Evolutionary conservation across 1,140 invertebrate species (phyloP).

Genomic region (Protaetia brevitarsis): DNA sequence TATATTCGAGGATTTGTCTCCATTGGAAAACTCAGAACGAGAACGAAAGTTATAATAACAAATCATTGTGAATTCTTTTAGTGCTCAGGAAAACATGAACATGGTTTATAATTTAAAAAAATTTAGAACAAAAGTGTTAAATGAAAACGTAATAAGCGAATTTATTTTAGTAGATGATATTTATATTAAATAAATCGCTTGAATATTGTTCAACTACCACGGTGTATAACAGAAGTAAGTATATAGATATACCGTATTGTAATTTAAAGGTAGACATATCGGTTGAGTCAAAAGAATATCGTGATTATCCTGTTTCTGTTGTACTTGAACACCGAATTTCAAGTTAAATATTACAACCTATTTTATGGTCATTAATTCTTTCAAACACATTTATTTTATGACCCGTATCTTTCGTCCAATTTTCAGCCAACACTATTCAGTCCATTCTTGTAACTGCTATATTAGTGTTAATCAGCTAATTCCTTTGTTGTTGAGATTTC

Average conservation of each 20-base stretch:
- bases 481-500: background rate
- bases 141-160: no score
- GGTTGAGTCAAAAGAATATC: background rate
- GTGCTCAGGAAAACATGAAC: no score
- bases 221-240: no score
- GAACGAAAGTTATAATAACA: no score
- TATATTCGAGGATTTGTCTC: no score
- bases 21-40: no score
- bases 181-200: no score
- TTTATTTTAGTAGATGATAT: no score
- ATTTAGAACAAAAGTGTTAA: no score
- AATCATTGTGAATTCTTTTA: no score
- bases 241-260: background rate
- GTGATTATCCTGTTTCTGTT: background rate
- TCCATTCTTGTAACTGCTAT: background rate
- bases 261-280: background rate
- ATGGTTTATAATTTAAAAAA: no score
- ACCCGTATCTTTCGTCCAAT: constrained; percentile 4
- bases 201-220: no score
- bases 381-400: constrained; percentile 10
- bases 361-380: background rate
- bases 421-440: background rate
- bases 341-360: background rate
- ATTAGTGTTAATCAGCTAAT: background rate
- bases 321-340: background rate